These are phyloP conservation scores for Drosophila austrosaltans DNA, from an alignment of 2,888 invertebrate species.

Conservation along the genomic window DNA sequence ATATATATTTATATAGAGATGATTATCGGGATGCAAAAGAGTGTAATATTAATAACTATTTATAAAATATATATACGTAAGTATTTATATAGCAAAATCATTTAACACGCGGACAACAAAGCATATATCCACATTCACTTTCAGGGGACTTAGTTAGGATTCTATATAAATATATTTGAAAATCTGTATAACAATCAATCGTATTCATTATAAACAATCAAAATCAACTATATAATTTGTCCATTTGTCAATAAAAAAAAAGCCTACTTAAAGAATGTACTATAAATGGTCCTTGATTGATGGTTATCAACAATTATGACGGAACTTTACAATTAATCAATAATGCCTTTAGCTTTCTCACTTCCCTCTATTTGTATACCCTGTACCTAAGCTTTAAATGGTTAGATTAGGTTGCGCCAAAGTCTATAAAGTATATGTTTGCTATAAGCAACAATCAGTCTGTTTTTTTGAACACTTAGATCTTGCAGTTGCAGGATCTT, in stretches of 20 bases:
- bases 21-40: background rate
- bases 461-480: background rate
- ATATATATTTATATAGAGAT: background rate
- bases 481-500: background rate
- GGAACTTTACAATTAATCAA: background rate
- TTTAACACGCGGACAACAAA: constrained; percentile 44
- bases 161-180: constrained; percentile 27
- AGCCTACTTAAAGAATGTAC: background rate
- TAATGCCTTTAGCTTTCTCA: background rate
- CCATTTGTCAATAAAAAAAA: background rate
- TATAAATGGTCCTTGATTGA: constrained; percentile 5
- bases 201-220: background rate
- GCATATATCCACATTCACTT: background rate
- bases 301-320: background rate
- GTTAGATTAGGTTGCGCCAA: background rate
- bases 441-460: background rate
- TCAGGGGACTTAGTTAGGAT: constrained; percentile 53
- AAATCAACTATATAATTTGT: background rate
- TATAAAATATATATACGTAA: constrained; percentile 39
- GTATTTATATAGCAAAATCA: constrained; percentile 60
- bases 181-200: constrained; percentile 13
- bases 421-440: background rate
- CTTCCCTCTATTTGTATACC: background rate
- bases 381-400: background rate
- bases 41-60: constrained; percentile 1